These are phyloP conservation scores for Nowickia ferox DNA, from an alignment of 2,888 invertebrate genomes.

Conservation along the genomic window DNA sequence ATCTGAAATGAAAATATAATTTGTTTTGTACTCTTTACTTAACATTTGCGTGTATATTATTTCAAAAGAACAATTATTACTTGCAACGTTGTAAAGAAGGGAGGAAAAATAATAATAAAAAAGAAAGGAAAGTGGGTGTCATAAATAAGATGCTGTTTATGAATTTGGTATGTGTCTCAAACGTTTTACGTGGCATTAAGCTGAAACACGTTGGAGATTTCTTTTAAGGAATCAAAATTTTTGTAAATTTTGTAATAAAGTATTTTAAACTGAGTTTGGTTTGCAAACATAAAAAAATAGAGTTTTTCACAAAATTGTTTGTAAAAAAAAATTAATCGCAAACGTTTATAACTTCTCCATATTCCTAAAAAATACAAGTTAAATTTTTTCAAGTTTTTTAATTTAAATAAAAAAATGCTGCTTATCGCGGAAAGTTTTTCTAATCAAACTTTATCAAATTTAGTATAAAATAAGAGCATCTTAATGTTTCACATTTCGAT, in stretches of 20 bases:
- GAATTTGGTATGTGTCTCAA: conserved; percentile 60
- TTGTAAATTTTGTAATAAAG: background rate
- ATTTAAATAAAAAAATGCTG: too few species aligned
- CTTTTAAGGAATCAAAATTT: conserved; percentile 28
- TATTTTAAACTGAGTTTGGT: background rate
- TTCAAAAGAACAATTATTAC: conserved; percentile 50
- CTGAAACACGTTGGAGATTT: conserved; percentile 33
- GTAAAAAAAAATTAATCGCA: too few species aligned
- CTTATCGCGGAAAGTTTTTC: too few species aligned
- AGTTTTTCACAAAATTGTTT: too few species aligned
- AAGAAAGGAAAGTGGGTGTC: background rate
- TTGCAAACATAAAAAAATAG: too few species aligned
- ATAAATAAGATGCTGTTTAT: conserved; percentile 55
- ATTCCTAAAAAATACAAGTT: too few species aligned
- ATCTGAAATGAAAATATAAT: background rate
- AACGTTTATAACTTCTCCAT: too few species aligned
- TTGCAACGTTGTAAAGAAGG: conserved; percentile 7
- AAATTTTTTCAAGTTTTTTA: too few species aligned
- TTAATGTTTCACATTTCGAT: background rate
- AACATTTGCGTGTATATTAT: conserved; percentile 11
- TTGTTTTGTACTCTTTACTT: background rate
- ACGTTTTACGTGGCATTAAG: conserved; percentile 54
- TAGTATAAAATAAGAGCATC: background rate
- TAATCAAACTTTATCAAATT: background rate
- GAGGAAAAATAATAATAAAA: background rate